Conservation (phyloP, 2,113 vertebrate genomes). For the Formicarius rufipectus region DNA sequence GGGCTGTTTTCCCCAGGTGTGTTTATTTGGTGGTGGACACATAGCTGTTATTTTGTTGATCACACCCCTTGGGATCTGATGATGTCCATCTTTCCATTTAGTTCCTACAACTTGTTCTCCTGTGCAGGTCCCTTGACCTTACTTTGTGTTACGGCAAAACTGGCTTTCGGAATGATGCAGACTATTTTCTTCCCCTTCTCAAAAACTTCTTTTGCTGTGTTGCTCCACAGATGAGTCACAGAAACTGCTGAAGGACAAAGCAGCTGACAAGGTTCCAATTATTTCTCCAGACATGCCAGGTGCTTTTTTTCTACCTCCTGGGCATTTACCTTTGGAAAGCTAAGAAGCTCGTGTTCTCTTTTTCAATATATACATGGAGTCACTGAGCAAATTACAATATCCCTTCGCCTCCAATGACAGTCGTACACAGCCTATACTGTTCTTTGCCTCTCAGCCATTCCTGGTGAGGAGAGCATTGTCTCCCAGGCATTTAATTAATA, state of each 20-base stretch:
- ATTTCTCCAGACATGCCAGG: background rate
- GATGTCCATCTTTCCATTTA: background rate
- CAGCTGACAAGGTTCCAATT: background rate
- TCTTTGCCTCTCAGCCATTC: background rate
- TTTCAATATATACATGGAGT: background rate
- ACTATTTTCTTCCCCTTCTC: background rate
- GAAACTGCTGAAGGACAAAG: background rate
- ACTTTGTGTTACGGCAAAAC: background rate
- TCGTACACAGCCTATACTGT: accelerated
- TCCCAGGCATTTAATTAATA: background rate
- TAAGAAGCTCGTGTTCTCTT: background rate
- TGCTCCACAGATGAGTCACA: background rate
- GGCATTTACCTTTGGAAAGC: background rate
- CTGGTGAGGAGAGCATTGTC: background rate
- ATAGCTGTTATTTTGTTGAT: background rate
- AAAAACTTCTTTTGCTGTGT: background rate
- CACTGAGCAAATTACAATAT: accelerated
- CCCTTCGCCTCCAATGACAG: background rate
- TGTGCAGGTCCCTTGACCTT: background rate
- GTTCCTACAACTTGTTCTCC: background rate
- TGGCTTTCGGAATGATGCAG: background rate
- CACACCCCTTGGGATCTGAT: background rate
- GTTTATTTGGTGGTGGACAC: background rate
- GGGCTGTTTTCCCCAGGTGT: background rate
- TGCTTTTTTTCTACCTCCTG: background rate